A percentile compares a stretch with the other conserved stretches of the same genome.
Conservation (phyloP, 2,113 vertebrate genomes). For the Carassius auratus region DNA sequence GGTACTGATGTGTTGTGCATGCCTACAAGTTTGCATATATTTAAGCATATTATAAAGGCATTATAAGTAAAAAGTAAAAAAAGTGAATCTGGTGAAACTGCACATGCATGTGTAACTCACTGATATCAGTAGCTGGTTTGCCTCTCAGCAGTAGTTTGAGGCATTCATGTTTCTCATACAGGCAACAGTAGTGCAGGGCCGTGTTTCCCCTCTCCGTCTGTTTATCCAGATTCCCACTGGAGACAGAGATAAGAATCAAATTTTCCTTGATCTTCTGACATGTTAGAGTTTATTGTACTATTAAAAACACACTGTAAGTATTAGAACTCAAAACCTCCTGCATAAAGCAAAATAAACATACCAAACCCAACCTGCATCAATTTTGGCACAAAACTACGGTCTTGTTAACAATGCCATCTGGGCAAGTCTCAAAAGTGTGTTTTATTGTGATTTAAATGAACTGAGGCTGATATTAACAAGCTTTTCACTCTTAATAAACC, state of each 20-base stretch:
- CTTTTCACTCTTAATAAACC: constrained; percentile 60
- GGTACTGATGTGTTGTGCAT: no score
- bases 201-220: constrained; percentile 94
- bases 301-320: background rate
- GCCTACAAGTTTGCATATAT: no score
- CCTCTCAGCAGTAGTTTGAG: constrained; percentile 94
- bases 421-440: background rate
- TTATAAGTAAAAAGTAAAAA: no score
- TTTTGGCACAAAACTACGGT: background rate
- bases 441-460: background rate
- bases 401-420: background rate
- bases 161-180: constrained; percentile 93
- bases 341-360: no score
- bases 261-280: background rate
- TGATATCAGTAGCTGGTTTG: constrained; percentile 89
- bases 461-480: background rate
- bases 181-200: constrained; percentile 93
- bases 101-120: constrained; percentile 74
- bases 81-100: background rate
- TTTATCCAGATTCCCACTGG: constrained; percentile 94
- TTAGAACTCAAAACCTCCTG: no score
- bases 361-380: background rate
- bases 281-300: background rate
- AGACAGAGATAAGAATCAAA: constrained; percentile 20
- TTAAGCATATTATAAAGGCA: no score